Percentiles rank a stretch among this genome's conserved stretches.
These are phyloP conservation scores for Megaleporinus macrocephalus DNA, from an alignment of 2,113 vertebrate species.

Conservation along the genomic window DNA sequence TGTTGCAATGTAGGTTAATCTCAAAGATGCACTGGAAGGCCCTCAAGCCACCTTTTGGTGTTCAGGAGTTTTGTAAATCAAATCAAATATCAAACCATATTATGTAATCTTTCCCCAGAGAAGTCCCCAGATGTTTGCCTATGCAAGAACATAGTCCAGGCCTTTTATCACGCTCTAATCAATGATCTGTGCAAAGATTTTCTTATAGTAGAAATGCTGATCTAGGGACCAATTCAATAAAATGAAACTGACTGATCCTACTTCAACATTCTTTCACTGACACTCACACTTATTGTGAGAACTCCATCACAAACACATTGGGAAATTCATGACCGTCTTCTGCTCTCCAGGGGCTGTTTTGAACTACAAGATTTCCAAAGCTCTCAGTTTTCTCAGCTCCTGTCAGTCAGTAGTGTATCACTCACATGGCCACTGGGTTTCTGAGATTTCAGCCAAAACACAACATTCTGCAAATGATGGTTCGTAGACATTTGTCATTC, in stretches of 20 bases:
- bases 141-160: not conserved
- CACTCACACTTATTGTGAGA: not conserved
- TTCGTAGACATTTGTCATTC: slow-evolving; percentile 8
- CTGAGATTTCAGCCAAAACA: slow-evolving; percentile 13
- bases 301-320: not conserved
- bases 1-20: too few species aligned
- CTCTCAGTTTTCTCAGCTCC: slow-evolving; percentile 32
- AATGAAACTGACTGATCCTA: not conserved
- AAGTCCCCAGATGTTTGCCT: not conserved
- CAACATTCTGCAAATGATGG: slow-evolving; percentile 1
- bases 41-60: too few species aligned
- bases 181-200: not conserved
- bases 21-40: too few species aligned
- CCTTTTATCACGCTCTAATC: not conserved
- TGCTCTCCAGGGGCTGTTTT: not conserved
- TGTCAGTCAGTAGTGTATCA: not conserved
- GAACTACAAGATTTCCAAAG: not conserved
- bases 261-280: not conserved
- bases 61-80: too few species aligned
- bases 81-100: too few species aligned
- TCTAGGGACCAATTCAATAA: not conserved
- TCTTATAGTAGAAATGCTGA: not conserved
- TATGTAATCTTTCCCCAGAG: too few species aligned
- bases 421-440: not conserved
- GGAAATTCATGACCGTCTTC: not conserved